These are phyloP conservation scores for Agonopterix heracliana DNA, from an alignment of 2,888 invertebrate genomes.

Conservation along the genomic window DNA sequence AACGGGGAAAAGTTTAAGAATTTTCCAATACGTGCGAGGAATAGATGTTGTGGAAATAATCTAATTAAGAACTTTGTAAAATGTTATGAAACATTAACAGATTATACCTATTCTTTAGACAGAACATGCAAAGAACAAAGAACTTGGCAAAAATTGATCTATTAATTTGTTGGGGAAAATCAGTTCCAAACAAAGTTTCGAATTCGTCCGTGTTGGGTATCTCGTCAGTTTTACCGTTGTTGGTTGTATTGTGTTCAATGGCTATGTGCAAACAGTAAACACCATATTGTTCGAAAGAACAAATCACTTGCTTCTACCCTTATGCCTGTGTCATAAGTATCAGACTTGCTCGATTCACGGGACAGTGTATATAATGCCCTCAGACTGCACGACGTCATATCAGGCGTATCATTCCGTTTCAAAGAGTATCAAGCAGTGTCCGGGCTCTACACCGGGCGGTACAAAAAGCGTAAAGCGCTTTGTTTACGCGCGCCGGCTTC, in stretches of 20 bases:
- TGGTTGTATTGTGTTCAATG: too few relatives aligned
- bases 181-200: neutral
- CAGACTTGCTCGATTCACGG: too few relatives aligned
- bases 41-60: conserved; percentile 32
- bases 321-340: too few relatives aligned
- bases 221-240: too few relatives aligned
- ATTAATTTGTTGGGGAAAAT: conserved; percentile 2
- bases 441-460: conserved; percentile 34
- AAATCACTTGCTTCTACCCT: too few relatives aligned
- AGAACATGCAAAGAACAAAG: too few relatives aligned
- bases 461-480: conserved; percentile 63
- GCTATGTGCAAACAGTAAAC: too few relatives aligned
- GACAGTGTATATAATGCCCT: too few relatives aligned
- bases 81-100: conserved; percentile 23
- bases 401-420: conserved; percentile 51
- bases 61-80: conserved; percentile 35
- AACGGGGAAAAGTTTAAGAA: conserved; percentile 18
- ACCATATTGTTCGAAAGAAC: too few relatives aligned
- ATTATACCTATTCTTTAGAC: too few relatives aligned
- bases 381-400: conserved; percentile 32
- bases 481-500: conserved; percentile 38
- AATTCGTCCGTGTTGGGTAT: neutral
- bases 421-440: conserved; percentile 49
- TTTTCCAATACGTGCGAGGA: conserved; percentile 34
- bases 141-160: conserved; percentile 2